These are phyloP conservation scores for Ptychoptera albimana DNA, from an alignment of 2,888 invertebrate species.

Conservation along the genomic window DNA sequence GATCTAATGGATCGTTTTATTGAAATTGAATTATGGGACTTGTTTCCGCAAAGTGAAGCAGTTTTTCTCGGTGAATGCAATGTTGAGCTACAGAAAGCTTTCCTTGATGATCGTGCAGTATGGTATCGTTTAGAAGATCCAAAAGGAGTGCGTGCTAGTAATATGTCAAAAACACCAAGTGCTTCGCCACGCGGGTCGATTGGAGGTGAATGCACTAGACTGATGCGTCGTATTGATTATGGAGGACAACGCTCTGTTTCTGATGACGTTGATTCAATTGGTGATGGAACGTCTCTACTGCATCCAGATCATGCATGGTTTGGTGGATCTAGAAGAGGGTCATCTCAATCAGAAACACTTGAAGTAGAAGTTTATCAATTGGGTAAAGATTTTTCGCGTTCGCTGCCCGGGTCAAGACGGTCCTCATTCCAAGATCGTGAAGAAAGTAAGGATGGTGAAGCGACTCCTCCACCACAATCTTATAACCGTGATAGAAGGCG, in stretches of 20 bases:
- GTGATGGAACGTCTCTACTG: conserved; percentile 56
- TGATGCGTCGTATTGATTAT: conserved; percentile 53
- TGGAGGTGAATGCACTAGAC: conserved; percentile 43
- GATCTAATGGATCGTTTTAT: conserved; percentile 63
- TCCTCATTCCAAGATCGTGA: conserved; percentile 65
- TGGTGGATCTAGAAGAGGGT: conserved; percentile 63
- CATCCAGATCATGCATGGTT: conserved; percentile 79
- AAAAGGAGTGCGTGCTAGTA: conserved; percentile 40
- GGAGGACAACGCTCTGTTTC: conserved; percentile 60
- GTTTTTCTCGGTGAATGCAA: conserved; percentile 68
- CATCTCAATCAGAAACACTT: conserved; percentile 77
- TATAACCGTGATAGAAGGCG: conserved; percentile 57
- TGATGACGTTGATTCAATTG: conserved; percentile 60
- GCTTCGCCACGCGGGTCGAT: conserved; percentile 68
- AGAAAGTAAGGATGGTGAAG: conserved; percentile 39
- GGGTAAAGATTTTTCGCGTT: conserved; percentile 71
- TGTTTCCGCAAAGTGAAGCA: conserved; percentile 66
- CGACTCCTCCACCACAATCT: conserved; percentile 33
- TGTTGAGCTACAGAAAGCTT: conserved; percentile 49
- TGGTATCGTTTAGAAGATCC: conserved; percentile 84
- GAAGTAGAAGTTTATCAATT: conserved; percentile 75
- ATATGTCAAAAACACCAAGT: conserved; percentile 49
- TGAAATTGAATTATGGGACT: conserved; percentile 80
- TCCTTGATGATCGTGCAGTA: conserved; percentile 72
- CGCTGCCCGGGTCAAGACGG: conserved; percentile 67